These are phyloP conservation scores for Galemys pyrenaicus DNA, from an alignment of 2,113 vertebrate genomes.

Conservation along the genomic window DNA sequence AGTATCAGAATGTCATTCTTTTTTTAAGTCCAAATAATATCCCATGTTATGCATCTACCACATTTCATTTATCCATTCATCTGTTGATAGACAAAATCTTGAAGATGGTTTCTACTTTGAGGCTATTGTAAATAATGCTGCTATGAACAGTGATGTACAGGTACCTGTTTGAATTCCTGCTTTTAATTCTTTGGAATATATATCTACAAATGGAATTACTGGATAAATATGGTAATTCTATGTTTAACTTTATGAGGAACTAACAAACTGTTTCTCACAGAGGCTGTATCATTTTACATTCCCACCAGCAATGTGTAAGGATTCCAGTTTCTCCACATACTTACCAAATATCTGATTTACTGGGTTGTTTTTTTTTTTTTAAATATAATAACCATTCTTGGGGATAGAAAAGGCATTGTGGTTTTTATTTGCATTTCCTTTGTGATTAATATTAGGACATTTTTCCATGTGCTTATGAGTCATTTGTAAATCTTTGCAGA, in stretches of 20 bases:
- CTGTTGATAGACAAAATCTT: background rate
- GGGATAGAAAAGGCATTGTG: background rate
- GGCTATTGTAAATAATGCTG: background rate
- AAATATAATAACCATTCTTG: background rate
- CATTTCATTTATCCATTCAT: background rate
- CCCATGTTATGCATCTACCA: background rate
- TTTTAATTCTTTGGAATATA: background rate
- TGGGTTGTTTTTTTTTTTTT: background rate
- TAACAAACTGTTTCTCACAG: background rate
- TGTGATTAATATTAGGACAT: background rate
- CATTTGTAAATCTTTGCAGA: background rate
- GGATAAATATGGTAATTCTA: background rate
- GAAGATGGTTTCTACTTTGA: background rate
- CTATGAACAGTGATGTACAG: background rate
- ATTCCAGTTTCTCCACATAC: background rate
- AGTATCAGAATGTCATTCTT: background rate
- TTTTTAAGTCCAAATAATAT: background rate
- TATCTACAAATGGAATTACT: background rate
- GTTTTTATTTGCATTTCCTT: conserved; percentile 12
- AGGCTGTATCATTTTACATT: background rate
- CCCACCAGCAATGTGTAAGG: background rate
- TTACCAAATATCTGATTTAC: background rate
- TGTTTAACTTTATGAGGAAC: background rate
- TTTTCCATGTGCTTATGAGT: background rate
- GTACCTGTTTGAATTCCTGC: background rate